Evolutionary conservation across 2,113 vertebrate species (phyloP), one percentile per base, ranked within the genome.

Genomic region (Etia nguti): DNA sequence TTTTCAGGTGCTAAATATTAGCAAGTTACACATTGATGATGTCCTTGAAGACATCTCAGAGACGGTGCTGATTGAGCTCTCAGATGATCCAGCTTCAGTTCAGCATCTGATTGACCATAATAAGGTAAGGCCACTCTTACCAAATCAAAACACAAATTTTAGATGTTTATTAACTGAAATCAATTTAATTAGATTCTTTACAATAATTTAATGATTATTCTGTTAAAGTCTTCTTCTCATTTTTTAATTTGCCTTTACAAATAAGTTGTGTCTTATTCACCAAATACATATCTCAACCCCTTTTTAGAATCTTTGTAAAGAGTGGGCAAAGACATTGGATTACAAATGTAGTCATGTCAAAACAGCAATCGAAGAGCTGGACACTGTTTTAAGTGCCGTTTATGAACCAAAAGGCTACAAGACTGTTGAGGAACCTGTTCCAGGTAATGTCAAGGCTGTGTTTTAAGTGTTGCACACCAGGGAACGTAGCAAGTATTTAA

Each of bases 31-130:
- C 15, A 97, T 98, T 90, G 95, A 97, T 41, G 91, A 92, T 26
- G 88, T 96, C 81, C 93, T 98, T 48, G 91, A 95, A 81, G 97
- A 97, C 60, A 97, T 98, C 88, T 95, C 97, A 73, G 92, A 92
- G 82, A 97, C 96, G 0, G 62, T 96, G 80, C 87, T 98, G 79
- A 88, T 97, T 87, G 88, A 94, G 38, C 95, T 98, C 50, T 96
- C 97, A 4, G 95, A 91, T 46, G 87, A 91, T 20, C 56, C 96
- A 10, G 84, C 87, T 6, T 87, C 85, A 89, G 62, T 97, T 41
- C 93, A 97, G 68, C 86, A 96, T 41, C 95, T 98, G 65, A 75
- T 98, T 83, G 15, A 84, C 2, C 34, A 75, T 57, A 98, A 97
- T 90, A 94, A 97, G 97, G 97, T 97, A 86, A 57, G 5, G 31